phyloP scores from a whole-genome alignment of 2,797 vertebrate genomes.

The Orientallactaga sibirica region DNA sequence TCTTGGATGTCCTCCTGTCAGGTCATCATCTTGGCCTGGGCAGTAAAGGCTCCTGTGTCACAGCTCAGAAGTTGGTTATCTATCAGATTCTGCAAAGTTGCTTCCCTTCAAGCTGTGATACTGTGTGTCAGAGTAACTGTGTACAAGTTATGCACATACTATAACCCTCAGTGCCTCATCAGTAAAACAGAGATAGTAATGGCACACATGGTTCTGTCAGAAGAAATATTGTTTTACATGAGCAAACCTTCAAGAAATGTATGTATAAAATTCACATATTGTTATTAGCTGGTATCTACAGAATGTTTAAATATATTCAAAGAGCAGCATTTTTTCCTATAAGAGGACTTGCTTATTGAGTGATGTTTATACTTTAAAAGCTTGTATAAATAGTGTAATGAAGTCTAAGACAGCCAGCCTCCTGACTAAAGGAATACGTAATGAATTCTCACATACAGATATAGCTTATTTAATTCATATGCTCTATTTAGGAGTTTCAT shows the following conservation, averaged over 20 bases:
- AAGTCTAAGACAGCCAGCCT: background rate
- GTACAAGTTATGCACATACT: background rate
- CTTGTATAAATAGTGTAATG: background rate
- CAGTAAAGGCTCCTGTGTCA: background rate
- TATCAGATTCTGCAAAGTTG: background rate
- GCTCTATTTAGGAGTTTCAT: background rate
- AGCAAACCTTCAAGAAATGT: background rate
- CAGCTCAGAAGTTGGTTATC: background rate
- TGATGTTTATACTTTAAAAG: background rate
- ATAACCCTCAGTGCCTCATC: background rate
- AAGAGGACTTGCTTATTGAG: background rate
- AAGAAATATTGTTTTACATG: background rate
- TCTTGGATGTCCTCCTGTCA: no score
- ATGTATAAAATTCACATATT: background rate
- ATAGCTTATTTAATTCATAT: background rate
- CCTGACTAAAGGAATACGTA: background rate
- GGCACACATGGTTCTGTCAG: background rate
- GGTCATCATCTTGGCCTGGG: no score
- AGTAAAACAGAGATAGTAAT: background rate
- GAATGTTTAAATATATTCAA: background rate
- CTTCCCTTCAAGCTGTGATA: background rate
- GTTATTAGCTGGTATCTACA: background rate
- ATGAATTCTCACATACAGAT: background rate
- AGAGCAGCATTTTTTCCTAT: background rate
- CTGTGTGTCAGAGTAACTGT: background rate